Evolutionary conservation across 2,797 vertebrate genomes (phyloP).

Genomic region (Merluccius polli): DNA sequence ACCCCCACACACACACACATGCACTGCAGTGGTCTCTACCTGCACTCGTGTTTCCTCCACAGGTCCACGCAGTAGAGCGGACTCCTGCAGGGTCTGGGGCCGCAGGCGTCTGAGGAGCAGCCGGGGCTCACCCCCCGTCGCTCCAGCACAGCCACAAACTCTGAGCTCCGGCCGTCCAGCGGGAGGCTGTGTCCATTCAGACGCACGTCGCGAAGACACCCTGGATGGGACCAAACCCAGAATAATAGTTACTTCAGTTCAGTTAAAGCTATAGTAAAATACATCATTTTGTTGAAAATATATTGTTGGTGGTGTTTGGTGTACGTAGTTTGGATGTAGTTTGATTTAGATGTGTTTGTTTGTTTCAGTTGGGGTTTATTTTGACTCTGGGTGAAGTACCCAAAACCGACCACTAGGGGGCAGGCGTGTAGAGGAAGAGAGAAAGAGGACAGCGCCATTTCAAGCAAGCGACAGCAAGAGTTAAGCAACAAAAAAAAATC

Average conservation of each 20-base stretch:
- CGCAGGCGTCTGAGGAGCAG: constrained; percentile 79
- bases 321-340: not conserved
- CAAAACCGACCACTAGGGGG: constrained; percentile 7
- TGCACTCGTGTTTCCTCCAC: constrained; percentile 86
- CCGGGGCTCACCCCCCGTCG: constrained; percentile 68
- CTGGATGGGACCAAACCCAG: constrained; percentile 47
- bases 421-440: constrained; percentile 9
- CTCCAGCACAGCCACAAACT: constrained; percentile 69
- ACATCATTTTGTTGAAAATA: not conserved
- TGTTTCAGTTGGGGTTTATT: not conserved
- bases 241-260: not conserved
- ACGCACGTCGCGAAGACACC: constrained; percentile 79
- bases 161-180: constrained; percentile 73
- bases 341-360: not conserved
- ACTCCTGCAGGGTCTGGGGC: constrained; percentile 71
- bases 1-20: not conserved
- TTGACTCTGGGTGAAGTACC: not conserved
- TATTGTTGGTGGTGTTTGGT: not conserved
- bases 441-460: not conserved
- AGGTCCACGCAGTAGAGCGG: constrained; percentile 81
- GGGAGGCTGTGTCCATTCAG: constrained; percentile 75
- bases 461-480: not conserved
- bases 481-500: not conserved
- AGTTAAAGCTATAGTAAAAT: not conserved
- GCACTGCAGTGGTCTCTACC: constrained; percentile 49